These are phyloP conservation scores for Palythoa grandis DNA, from an alignment of 92 coral and sea anemone genomes.

Conservation along the genomic window DNA sequence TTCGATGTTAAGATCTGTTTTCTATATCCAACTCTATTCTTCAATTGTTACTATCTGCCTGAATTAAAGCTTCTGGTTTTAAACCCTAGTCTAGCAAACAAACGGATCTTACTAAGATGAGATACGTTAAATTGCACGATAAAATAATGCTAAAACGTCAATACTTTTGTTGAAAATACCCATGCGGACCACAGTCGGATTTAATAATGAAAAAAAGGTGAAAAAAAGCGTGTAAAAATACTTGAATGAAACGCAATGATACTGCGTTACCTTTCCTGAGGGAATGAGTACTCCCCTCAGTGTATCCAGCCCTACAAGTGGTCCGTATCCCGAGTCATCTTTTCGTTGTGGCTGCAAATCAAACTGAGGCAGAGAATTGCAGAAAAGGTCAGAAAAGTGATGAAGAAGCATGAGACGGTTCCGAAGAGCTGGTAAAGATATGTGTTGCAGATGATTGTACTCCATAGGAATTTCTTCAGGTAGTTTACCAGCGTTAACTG, in stretches of 20 bases:
- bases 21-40: no score
- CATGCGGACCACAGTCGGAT: no score
- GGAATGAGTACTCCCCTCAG: conserved; percentile 93
- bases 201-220: no score
- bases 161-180: no score
- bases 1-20: no score
- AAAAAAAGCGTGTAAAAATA: not conserved
- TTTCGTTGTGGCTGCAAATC: conserved; percentile 77
- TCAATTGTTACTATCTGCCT: no score
- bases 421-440: conserved; percentile 74
- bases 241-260: not conserved
- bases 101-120: no score
- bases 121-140: no score
- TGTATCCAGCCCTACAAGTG: conserved; percentile 83
- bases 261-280: conserved; percentile 73
- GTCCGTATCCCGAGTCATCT: conserved; percentile 64
- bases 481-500: conserved; percentile 93
- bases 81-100: no score
- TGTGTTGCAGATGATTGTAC: conserved; percentile 89
- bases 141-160: no score
- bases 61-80: no score
- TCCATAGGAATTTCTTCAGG: conserved; percentile 95
- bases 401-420: conserved; percentile 92
- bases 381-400: conserved; percentile 95
- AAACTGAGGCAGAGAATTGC: conserved; percentile 91